Evolutionary conservation across 2,888 invertebrate species (phyloP).

Genomic region (Cephalotes varians): DNA sequence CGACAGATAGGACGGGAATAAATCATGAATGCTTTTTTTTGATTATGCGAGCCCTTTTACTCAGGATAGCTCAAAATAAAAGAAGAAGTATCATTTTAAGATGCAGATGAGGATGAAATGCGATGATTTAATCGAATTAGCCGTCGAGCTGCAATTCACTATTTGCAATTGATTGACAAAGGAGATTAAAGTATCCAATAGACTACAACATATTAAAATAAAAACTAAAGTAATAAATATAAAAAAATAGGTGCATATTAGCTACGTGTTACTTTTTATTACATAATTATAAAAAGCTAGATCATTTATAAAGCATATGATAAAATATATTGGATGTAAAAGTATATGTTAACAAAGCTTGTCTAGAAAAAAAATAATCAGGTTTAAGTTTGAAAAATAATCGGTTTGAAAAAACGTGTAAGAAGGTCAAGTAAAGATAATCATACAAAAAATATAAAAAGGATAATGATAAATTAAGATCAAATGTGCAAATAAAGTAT

Average conservation of each 20-base stretch:
- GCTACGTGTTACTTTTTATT: not conserved
- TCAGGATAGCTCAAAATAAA: not conserved
- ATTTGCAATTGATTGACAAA: not conserved
- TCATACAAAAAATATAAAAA: not conserved
- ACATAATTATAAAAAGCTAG: not conserved
- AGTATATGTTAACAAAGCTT: not conserved
- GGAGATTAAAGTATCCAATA: not conserved
- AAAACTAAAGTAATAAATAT: not conserved
- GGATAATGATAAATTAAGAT: not conserved
- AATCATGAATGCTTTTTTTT: constrained; percentile 34
- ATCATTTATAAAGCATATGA: not conserved
- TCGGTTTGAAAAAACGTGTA: not conserved
- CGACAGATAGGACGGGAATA: constrained; percentile 31
- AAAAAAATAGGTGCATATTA: not conserved
- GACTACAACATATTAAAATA: not conserved
- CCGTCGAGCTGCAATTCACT: not conserved
- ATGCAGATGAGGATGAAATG: not conserved
- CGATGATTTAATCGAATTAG: not conserved
- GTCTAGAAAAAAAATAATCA: not conserved
- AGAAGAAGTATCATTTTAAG: constrained; percentile 17
- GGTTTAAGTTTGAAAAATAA: not conserved
- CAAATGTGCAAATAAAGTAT: too few relatives aligned
- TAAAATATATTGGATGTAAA: not conserved
- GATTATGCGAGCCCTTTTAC: constrained; percentile 37
- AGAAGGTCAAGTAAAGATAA: not conserved